Evolutionary conservation across 2,797 vertebrate genomes (phyloP), one percentile per base, ranked within the genome.

Genomic region (Coccyzus lansbergi): DNA sequence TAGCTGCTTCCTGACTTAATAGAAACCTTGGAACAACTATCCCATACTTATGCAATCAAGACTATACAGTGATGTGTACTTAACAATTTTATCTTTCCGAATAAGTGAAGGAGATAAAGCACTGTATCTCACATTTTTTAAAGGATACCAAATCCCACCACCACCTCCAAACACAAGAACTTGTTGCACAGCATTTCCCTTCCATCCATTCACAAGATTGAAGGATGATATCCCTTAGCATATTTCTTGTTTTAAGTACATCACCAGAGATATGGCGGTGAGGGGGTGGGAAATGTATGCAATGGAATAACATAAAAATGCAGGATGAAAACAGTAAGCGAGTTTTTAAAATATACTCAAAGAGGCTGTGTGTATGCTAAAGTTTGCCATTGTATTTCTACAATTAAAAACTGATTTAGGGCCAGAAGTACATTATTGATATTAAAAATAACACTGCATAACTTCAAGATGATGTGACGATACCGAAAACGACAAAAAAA

Each of bases 1-100:
- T 76, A 91, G 49, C 87, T 84, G 63, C 63, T 91, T 95, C 86
- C 55, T 92, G 67, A 86, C 85, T 90, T 82, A 90, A 95, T 29
- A 92, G 72, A 79, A 91, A 85, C 76, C 72, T 65, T 72, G 80
- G 55, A 88, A 88, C 13, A 31, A 67, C 53, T 56, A 51, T 28
- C 63, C 76, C 55, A 68, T 48, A 81, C 58, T 89, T 74, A 25
- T 0, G 48, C 18, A 81, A 88, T 79, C 29, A 88, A 65, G 82
- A 75, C 67, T 51, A 56, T 7, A 68, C 28, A 69, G 12, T 40
- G 26, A 69, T 46, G 65, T 18, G 46, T n/a, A 81, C 72, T 83
- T 76, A 89, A 79, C 3, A 6, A 67, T 65, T 86, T 78, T 59
- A 63, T 62, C 70, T 86, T 83, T 72, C 42, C 1, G 2, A 74